phyloP scores from a whole-genome alignment of 2,113 vertebrate species.

The Oreochromis tanganicae region DNA sequence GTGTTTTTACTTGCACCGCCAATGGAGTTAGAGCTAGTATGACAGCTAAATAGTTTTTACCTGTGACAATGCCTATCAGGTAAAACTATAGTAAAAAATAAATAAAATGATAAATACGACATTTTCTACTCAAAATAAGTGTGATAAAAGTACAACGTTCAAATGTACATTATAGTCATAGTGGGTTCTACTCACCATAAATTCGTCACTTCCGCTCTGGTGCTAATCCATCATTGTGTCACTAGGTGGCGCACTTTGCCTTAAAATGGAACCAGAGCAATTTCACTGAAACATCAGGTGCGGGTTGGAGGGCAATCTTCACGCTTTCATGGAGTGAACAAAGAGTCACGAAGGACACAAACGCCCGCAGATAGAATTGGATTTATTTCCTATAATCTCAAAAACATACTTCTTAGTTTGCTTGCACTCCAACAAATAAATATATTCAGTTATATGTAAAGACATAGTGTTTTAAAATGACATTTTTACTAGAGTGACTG shows the following conservation, averaged over 20 bases:
- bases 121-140: not conserved
- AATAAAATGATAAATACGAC: not conserved
- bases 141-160: not conserved
- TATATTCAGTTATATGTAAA: constrained; percentile 62
- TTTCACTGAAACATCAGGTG: not conserved
- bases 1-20: not conserved
- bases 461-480: constrained; percentile 20
- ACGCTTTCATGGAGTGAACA: not conserved
- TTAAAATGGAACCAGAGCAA: not conserved
- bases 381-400: constrained; percentile 84
- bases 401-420: constrained; percentile 79
- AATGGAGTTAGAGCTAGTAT: not conserved
- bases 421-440: constrained; percentile 72
- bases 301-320: not conserved
- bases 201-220: not conserved
- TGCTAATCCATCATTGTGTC: not conserved
- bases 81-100: not conserved
- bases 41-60: not conserved
- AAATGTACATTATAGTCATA: not conserved
- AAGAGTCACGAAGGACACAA: constrained; percentile 10
- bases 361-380: constrained; percentile 71
- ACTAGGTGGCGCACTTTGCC: constrained; percentile 15
- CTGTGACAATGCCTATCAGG: not conserved
- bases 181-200: not conserved
- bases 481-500: not conserved